These are phyloP conservation scores for Glandiceps talaboti DNA, from an alignment of 53 echinoderm and acorn worm species.

Conservation along the genomic window DNA sequence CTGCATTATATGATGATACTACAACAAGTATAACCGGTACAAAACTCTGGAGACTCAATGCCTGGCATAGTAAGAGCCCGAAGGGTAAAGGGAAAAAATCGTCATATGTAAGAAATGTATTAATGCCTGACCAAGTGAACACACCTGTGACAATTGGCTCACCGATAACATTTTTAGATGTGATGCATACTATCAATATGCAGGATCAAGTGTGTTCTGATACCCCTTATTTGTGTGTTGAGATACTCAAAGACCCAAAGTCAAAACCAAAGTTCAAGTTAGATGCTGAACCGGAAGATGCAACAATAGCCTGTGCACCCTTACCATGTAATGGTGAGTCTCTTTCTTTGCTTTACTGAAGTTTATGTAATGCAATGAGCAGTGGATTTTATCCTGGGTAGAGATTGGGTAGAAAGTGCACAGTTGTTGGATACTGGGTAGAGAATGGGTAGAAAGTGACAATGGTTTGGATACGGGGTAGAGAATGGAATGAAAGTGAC, in stretches of 20 bases:
- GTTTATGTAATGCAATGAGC: too few relatives aligned
- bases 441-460: too few relatives aligned
- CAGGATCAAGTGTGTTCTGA: conserved; percentile 42
- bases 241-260: conserved; percentile 51
- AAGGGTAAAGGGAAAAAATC: conserved; percentile 37
- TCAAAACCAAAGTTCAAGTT: conserved; percentile 46
- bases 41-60: conserved; percentile 70
- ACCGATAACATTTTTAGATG: conserved; percentile 41
- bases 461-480: too few relatives aligned
- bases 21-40: conserved; percentile 43
- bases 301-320: background rate
- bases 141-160: conserved; percentile 38
- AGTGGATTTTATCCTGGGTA: too few relatives aligned
- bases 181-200: conserved; percentile 65
- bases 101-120: conserved; percentile 18
- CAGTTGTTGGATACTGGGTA: too few relatives aligned
- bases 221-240: conserved; percentile 57
- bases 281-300: conserved; percentile 11
- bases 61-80: conserved; percentile 46
- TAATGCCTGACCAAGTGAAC: conserved; percentile 38
- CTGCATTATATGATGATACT: conserved; percentile 1
- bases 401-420: too few relatives aligned
- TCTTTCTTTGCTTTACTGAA: background rate
- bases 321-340: background rate
- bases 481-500: too few relatives aligned